Evolutionary conservation across 2,113 vertebrate genomes (phyloP), one percentile per base, ranked within the genome.

Genomic region (Siniperca knerii): DNA sequence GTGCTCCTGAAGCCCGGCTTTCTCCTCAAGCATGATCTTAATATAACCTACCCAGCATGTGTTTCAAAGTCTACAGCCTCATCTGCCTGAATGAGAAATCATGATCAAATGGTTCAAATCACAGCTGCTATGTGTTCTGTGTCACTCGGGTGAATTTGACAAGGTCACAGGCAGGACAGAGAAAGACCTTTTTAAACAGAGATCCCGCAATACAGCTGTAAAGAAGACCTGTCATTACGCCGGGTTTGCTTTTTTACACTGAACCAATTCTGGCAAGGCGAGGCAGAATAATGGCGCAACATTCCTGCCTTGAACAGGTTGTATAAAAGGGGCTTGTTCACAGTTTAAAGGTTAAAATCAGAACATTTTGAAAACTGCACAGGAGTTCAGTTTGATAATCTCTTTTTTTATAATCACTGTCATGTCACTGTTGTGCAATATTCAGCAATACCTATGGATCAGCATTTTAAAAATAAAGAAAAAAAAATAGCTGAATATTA

Each of bases 11-110:
- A 83, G 84, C 79, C 82, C 61, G 75, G 73, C 46, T 50, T 44
- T 74, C 71, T 93, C 87, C 84, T 83, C 55, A 70, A 89, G 77
- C 82, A 37, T 77, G 75, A 68, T 87, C 89, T 77, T 82, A 84
- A 85, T 87, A 87, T 90, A 88, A 87, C 85, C 89, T 81, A 25
- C 29, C 6, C 81, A 72, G 72, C 58, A 76, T 75, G 85, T 64
- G 81, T 64, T 91, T 84, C 70, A 65, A 84, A 88, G 42, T 37
- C 71, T 8, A 25, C 44, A 42, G 44, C 23, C 9, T 25, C 71
- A 81, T 75, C 79, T 67, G 76, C 68, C 65, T 20, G 18, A 52
- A 80, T 6, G 21, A 57, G 44, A 81, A 65, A 64, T 52, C 11
- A 33, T 58, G 70, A 86, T 86, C 72, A 71, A 83, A 84, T 10